Conservation (phyloP, 2,113 vertebrate genomes). For the Eupsittula cactorum region DNA sequence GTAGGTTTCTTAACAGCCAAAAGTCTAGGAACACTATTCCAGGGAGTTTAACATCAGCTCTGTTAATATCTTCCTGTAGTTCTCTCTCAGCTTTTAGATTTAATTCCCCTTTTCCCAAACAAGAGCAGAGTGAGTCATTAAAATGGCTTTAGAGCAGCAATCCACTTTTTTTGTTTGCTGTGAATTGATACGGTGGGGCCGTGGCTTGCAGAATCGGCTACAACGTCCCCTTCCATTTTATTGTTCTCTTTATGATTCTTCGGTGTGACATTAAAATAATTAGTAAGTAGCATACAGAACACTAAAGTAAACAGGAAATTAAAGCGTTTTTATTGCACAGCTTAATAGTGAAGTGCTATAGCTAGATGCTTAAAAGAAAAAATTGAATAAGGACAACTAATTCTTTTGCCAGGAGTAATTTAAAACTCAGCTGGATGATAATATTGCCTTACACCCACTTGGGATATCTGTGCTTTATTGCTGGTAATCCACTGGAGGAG, state of each 20-base stretch:
- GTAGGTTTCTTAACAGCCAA: background rate
- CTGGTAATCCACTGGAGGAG: slow-evolving; percentile 26
- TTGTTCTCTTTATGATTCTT: slow-evolving; percentile 47
- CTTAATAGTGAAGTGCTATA: slow-evolving; percentile 12
- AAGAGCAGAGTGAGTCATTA: slow-evolving; percentile 6
- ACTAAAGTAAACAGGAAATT: slow-evolving; percentile 58
- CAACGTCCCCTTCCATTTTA: background rate
- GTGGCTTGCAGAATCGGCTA: background rate
- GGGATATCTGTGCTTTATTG: background rate
- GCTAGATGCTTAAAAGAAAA: slow-evolving; percentile 8
- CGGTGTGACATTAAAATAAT: slow-evolving; percentile 46
- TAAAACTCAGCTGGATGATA: slow-evolving; percentile 47
- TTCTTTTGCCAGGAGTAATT: slow-evolving; percentile 27
- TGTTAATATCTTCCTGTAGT: background rate
- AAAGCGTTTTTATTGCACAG: slow-evolving; percentile 30
- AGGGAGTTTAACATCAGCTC: background rate
- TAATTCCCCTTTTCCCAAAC: background rate
- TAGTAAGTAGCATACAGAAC: slow-evolving; percentile 34
- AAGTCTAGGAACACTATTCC: background rate
- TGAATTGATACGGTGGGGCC: background rate
- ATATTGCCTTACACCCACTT: slow-evolving; percentile 1
- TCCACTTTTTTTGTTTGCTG: background rate
- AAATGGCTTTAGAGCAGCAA: background rate
- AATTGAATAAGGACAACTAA: background rate
- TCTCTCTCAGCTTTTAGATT: background rate